Evolutionary conservation across 2,888 invertebrate genomes (phyloP), one percentile per base, ranked within the genome.

Genomic region (Vesta saturnalis): DNA sequence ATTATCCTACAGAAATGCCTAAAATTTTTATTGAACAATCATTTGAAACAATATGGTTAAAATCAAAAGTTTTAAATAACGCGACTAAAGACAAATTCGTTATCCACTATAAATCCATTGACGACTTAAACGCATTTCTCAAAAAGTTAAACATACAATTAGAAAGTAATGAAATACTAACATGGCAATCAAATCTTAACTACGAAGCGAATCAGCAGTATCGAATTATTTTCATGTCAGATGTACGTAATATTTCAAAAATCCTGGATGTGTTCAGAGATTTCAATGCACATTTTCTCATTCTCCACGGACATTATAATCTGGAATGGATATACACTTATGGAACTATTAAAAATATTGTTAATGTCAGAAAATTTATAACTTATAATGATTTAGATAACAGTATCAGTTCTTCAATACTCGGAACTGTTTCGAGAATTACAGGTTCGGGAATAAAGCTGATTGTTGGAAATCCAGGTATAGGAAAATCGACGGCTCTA

Each of bases 401-500:
- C n/a, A n/a, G n/a, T n/a, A n/a, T n/a, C n/a, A n/a, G n/a, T n/a
- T n/a, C n/a, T n/a, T n/a, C n/a, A n/a, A n/a, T n/a, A n/a, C n/a
- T n/a, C n/a, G n/a, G n/a, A n/a, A n/a, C n/a, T n/a, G n/a, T n/a
- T n/a, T n/a, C n/a, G n/a, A n/a, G n/a, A n/a, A n/a, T n/a, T n/a
- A n/a, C n/a, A n/a, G n/a, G n/a, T n/a, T n/a, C n/a, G n/a, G n/a
- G n/a, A n/a, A n/a, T n/a, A n/a, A n/a, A n/a, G n/a, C n/a, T n/a
- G n/a, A n/a, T n/a, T n/a, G n/a, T n/a, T n/a, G n/a, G n/a, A n/a
- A n/a, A 46, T n/a, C 59, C 67, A 4, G 67, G 67, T 8, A 56
- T 47, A 54, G 67, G 67, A n/a, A 67, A 67, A 39, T 30, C 63
- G 14, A 21, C 23, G 2, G 23, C 55, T 6, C 19, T 67, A 21